Conservation (phyloP, 2,888 invertebrate species). For the Unio pictorum region DNA sequence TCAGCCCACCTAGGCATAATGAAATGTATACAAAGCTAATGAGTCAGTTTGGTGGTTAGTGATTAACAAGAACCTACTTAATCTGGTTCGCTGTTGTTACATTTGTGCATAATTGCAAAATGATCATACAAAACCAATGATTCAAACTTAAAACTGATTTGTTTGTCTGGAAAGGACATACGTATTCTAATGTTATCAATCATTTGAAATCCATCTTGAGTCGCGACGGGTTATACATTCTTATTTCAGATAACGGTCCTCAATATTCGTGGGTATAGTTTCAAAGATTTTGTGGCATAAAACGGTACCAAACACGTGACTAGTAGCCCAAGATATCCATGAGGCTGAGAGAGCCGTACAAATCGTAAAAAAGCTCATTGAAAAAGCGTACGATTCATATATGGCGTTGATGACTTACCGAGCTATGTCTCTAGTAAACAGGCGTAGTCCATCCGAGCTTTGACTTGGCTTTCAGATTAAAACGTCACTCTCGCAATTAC, state of each 20-base stretch:
- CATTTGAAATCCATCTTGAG: slow-evolving; percentile 10
- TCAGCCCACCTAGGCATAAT: slow-evolving; percentile 13
- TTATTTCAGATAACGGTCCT: slow-evolving; percentile 7
- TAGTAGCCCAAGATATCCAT: slow-evolving; percentile 8
- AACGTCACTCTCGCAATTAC: no score
- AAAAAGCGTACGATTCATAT: background rate
- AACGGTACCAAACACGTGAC: slow-evolving; percentile 4
- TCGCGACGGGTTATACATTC: slow-evolving; percentile 7
- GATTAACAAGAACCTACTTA: slow-evolving; percentile 1
- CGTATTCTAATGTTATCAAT: slow-evolving; percentile 1
- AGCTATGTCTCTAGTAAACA: background rate
- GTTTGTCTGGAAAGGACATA: slow-evolving; percentile 3
- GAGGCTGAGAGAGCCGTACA: slow-evolving; percentile 7
- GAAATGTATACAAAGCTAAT: slow-evolving; percentile 13
- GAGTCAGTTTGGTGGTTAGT: slow-evolving; percentile 18
- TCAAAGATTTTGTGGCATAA: slow-evolving; percentile 2
- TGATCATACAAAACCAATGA: slow-evolving; percentile 9
- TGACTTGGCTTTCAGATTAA: no score
- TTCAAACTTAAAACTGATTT: slow-evolving; percentile 4
- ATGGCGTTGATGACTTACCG: slow-evolving; percentile 2
- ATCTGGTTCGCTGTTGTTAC: background rate
- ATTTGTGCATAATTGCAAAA: slow-evolving; percentile 1
- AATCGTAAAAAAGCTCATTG: slow-evolving; percentile 1
- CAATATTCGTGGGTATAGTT: slow-evolving; percentile 5
- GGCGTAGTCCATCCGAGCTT: no score